Percentiles rank a stretch among this genome's conserved stretches.
Conservation (phyloP, 2,113 vertebrate species). For the Etia nguti region DNA sequence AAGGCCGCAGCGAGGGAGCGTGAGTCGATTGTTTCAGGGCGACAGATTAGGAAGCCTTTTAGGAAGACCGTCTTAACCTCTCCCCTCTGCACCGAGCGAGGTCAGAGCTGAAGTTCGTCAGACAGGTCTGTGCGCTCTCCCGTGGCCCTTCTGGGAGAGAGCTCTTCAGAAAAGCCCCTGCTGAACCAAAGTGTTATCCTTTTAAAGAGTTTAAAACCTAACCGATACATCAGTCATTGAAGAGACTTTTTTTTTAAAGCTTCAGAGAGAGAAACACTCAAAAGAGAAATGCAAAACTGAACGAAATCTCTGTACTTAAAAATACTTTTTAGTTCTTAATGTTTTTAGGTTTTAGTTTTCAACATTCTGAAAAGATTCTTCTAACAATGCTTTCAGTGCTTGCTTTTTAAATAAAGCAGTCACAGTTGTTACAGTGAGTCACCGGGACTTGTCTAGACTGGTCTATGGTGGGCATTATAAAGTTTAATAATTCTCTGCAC, state of each 20-base stretch:
- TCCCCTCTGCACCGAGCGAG: constrained; percentile 25
- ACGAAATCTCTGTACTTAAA: not conserved
- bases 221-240: not conserved
- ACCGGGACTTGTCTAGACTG: not conserved
- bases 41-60: constrained; percentile 49
- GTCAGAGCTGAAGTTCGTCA: constrained; percentile 30
- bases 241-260: not conserved
- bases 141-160: constrained; percentile 29
- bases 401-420: not conserved
- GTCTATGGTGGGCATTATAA: not conserved
- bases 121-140: constrained; percentile 37
- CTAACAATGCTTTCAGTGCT: not conserved
- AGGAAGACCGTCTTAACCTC: constrained; percentile 38
- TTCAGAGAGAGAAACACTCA: not conserved
- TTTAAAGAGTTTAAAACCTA: not conserved
- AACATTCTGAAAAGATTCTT: not conserved
- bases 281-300: not conserved
- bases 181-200: not conserved
- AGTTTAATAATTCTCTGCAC: not conserved
- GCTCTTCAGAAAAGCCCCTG: constrained; percentile 10
- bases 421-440: not conserved
- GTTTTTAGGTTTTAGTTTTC: not conserved
- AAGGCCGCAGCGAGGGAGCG: constrained; percentile 10
- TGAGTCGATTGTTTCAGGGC: constrained; percentile 22
- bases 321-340: rapidly evolving